Percentiles rank a stretch among this genome's conserved stretches.
These are phyloP conservation scores for Augochlora pura DNA, from an alignment of 1,140 invertebrate species.

Conservation along the genomic window DNA sequence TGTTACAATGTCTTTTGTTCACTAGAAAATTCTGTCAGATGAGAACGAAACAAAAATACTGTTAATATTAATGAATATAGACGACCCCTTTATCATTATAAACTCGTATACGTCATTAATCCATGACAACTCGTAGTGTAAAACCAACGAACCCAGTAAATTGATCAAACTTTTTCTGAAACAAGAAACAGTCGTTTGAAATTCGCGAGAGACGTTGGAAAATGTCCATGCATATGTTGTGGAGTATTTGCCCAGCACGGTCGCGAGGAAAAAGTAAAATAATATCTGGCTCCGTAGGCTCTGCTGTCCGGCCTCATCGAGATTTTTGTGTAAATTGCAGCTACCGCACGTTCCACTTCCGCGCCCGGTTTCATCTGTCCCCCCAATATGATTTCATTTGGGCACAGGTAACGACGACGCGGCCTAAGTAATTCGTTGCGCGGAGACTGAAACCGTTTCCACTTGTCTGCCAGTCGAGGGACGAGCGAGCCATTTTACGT, in stretches of 20 bases:
- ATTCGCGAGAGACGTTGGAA: neutral
- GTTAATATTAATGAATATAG: too few species aligned
- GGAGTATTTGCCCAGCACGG: neutral
- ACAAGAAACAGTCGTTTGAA: too few species aligned
- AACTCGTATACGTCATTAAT: too few species aligned
- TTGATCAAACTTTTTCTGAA: too few species aligned
- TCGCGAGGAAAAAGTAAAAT: neutral
- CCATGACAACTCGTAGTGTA: too few species aligned
- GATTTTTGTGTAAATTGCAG: constrained; percentile 21
- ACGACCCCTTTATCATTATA: too few species aligned
- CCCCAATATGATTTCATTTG: constrained; percentile 26
- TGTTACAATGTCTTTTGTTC: too few species aligned
- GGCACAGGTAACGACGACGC: constrained; percentile 6
- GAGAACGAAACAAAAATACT: too few species aligned
- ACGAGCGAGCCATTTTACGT: neutral
- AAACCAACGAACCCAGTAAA: too few species aligned
- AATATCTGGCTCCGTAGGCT: neutral
- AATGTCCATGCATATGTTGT: neutral
- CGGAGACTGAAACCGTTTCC: neutral
- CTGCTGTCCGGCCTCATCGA: neutral
- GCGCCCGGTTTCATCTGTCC: constrained; percentile 24
- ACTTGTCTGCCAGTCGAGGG: neutral
- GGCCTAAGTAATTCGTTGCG: constrained; percentile 19
- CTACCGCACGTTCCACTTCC: neutral
- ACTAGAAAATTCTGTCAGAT: too few species aligned